Evolutionary conservation across 2,113 vertebrate genomes (phyloP).

Genomic region (Turdus rufiventris): DNA sequence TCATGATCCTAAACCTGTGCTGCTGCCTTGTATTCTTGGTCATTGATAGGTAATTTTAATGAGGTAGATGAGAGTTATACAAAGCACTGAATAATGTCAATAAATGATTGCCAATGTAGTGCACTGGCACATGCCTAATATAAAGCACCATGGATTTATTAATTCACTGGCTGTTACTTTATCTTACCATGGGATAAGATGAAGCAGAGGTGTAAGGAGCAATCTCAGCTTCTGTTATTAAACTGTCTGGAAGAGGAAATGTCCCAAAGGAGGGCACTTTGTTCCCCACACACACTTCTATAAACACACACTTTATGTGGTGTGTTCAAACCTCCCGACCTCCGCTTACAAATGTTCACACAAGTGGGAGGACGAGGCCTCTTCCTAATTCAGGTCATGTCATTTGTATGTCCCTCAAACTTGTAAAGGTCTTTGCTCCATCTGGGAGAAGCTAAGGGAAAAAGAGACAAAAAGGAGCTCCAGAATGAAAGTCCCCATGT

Average conservation of each 20-base stretch:
- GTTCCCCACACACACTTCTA: background rate
- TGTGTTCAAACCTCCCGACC: background rate
- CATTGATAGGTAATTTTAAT: conserved; percentile 63
- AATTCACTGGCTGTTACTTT: conserved; percentile 6
- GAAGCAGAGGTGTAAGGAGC: conserved; percentile 8
- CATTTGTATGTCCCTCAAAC: background rate
- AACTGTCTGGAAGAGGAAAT: conserved; percentile 28
- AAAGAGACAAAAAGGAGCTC: background rate
- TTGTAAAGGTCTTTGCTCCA: conserved; percentile 10
- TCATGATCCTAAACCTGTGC: background rate
- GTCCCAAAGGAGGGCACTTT: background rate
- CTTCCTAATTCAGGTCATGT: background rate
- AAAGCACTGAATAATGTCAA: conserved; percentile 29
- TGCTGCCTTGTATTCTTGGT: background rate
- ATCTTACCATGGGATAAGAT: background rate
- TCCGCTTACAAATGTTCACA: background rate
- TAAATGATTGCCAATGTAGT: conserved; percentile 28
- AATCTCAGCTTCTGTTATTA: conserved; percentile 29
- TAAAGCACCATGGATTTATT: background rate
- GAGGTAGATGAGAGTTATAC: conserved; percentile 58
- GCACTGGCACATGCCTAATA: background rate
- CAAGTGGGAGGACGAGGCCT: background rate
- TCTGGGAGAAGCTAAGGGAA: background rate
- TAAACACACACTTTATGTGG: background rate
- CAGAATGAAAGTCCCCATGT: background rate